Evolutionary conservation across 2,888 invertebrate species (phyloP), one percentile per base, ranked within the genome.

Genomic region (Philhelius pedissequus): DNA sequence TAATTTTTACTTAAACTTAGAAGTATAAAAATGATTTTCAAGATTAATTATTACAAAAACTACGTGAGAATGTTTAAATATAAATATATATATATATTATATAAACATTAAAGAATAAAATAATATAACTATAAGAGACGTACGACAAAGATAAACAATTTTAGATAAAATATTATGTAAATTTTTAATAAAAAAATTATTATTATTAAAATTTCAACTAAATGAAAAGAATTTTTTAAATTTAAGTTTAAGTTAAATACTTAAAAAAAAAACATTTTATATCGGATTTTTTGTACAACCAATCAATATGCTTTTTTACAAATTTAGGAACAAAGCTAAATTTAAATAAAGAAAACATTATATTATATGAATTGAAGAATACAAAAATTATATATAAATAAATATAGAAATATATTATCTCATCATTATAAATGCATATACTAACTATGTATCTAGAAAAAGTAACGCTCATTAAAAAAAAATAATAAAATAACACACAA

Each of bases 301-400:
- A 84, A 84, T 79, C 84, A 84, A 84, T 84, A 80, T 84, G 84
- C 84, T 84, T 84, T n/a, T 84, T 80, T 80, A 80, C 52, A 71
- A 75, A 71, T 74, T 71, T 84, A 79, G 80, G 84, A 71, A 76
- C 45, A 78, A 76, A 62, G 48, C 48, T 68, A 68, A 64, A 58
- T 43, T 66, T 48, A 45, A 77, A 56, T 76, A 60, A 74, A 52
- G 52, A 81, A 81, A 20, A 50, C 11, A 70, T 58, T 56, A 54
- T 66, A 66, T 45, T 45, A 64, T 64, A 48, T 64, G 32, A 43
- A 64, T 66, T 40, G 32, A 48, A 54, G n/a, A 69, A n/a, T 27
- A 15, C 30, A 69, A 43, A n/a, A 25, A 58, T 15, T 15, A 15
- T 50, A 73, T 40, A 58, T 56, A 50, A 32, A 60, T 56, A 62